Percentiles rank a stretch among this genome's conserved stretches.
Evolutionary conservation across 2,888 invertebrate species (phyloP).

Genomic region (Trypoxylon attenuatum): DNA sequence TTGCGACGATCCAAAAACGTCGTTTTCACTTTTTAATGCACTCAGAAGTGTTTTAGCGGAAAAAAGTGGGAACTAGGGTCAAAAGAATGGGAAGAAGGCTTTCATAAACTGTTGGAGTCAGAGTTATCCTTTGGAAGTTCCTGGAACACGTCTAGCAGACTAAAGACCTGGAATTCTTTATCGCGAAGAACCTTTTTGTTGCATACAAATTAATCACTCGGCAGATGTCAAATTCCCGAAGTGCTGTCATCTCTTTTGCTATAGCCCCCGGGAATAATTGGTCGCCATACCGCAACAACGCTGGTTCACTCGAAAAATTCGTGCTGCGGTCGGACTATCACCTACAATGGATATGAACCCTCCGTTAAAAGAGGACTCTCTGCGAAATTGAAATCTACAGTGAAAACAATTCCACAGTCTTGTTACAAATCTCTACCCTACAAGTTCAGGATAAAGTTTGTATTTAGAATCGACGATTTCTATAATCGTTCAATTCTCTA

Average conservation of each 20-base stretch:
- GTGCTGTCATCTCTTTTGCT: conserved; percentile 11
- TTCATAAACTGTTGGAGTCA: conserved; percentile 7
- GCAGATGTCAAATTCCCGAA: conserved; percentile 18
- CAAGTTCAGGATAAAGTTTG: conserved; percentile 23
- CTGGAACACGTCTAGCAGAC: too few species aligned
- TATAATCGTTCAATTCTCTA: too few species aligned
- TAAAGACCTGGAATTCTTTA: conserved; percentile 3
- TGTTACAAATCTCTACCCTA: conserved; percentile 10
- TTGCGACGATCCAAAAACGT: too few species aligned
- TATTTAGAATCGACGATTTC: too few species aligned
- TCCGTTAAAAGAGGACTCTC: neutral
- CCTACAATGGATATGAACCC: neutral
- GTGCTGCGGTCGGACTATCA: conserved; percentile 1
- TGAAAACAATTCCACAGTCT: conserved; percentile 25
- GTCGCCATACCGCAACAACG: conserved; percentile 1
- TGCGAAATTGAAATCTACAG: neutral
- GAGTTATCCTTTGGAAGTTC: conserved; percentile 3
- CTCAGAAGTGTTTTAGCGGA: neutral
- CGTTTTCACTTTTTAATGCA: too few species aligned
- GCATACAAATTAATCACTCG: conserved; percentile 34
- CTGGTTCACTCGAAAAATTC: conserved; percentile 9
- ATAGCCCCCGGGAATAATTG: conserved; percentile 27
- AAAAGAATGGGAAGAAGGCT: conserved; percentile 2
- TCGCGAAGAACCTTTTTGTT: conserved; percentile 8
- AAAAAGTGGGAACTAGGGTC: neutral